These are phyloP conservation scores for Holothuria glaberrima DNA, from an alignment of 35 echinoderm and acorn worm genomes.

Conservation along the genomic window DNA sequence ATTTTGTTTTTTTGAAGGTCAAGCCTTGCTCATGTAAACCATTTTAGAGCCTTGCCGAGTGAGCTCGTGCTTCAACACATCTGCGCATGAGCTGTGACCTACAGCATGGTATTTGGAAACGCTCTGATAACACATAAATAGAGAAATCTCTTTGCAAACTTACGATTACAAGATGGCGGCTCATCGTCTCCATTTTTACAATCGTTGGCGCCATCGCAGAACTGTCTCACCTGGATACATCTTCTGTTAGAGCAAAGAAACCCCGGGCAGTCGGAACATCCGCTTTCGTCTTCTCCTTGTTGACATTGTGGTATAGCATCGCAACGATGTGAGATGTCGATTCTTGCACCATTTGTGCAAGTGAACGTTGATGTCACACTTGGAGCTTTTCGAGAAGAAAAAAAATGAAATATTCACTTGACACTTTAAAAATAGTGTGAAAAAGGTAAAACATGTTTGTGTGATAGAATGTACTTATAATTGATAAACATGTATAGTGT, in stretches of 20 bases:
- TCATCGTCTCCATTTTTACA: background rate
- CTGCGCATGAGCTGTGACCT: too few relatives aligned
- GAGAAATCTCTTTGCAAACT: background rate
- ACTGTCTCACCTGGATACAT: background rate
- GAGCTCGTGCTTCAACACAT: too few relatives aligned
- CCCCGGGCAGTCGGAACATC: background rate
- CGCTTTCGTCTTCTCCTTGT: background rate
- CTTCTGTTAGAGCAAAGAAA: background rate
- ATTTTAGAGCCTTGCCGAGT: too few relatives aligned
- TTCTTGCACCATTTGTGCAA: background rate
- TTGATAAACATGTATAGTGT: too few relatives aligned
- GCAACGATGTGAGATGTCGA: background rate
- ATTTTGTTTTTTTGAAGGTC: too few relatives aligned
- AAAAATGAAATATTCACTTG: background rate
- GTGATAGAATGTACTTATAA: too few relatives aligned
- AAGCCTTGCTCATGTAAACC: too few relatives aligned
- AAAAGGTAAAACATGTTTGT: background rate
- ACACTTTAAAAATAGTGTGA: background rate
- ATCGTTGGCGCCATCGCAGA: background rate
- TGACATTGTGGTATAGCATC: background rate
- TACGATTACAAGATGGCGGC: slow-evolving; percentile 10
- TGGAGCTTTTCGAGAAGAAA: background rate
- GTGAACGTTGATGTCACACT: background rate
- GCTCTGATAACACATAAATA: background rate
- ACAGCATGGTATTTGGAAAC: too few relatives aligned